These are phyloP conservation scores for Anthonomus grandis DNA, from an alignment of 1,140 invertebrate genomes.

Conservation along the genomic window DNA sequence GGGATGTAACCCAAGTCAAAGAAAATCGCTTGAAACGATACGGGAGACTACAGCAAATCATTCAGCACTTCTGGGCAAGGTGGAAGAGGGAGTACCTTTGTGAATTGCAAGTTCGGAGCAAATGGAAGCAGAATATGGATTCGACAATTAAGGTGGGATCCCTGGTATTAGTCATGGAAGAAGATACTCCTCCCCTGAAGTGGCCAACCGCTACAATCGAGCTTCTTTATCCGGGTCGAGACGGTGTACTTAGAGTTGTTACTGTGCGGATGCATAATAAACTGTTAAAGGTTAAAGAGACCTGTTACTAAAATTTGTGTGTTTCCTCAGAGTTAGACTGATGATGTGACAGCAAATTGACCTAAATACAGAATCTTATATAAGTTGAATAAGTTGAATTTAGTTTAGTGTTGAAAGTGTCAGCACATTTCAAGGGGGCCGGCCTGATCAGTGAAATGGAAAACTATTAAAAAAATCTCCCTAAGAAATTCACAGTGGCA, in stretches of 20 bases:
- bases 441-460: too few relatives aligned
- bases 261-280: conserved; percentile 26
- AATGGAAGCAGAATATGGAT: conserved; percentile 5
- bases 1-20: conserved; percentile 5
- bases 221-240: conserved; percentile 26
- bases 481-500: too few relatives aligned
- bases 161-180: conserved; percentile 34
- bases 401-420: background rate
- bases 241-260: conserved; percentile 30
- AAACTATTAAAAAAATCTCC: too few relatives aligned
- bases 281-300: conserved; percentile 28
- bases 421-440: background rate
- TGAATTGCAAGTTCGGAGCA: conserved; percentile 21
- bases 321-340: background rate
- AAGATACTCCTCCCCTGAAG: conserved; percentile 23
- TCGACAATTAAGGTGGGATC: conserved; percentile 14
- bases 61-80: conserved; percentile 34
- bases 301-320: conserved; percentile 1
- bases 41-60: conserved; percentile 4
- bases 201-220: conserved; percentile 31
- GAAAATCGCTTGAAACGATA: conserved; percentile 7
- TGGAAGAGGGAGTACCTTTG: conserved; percentile 34
- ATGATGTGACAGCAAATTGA: background rate
- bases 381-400: background rate
- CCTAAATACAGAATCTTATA: background rate